A percentile compares a stretch with the other conserved stretches of the same genome.
These are phyloP conservation scores for Nyctibius grandis DNA, from an alignment of 2,797 vertebrate genomes.

Conservation along the genomic window DNA sequence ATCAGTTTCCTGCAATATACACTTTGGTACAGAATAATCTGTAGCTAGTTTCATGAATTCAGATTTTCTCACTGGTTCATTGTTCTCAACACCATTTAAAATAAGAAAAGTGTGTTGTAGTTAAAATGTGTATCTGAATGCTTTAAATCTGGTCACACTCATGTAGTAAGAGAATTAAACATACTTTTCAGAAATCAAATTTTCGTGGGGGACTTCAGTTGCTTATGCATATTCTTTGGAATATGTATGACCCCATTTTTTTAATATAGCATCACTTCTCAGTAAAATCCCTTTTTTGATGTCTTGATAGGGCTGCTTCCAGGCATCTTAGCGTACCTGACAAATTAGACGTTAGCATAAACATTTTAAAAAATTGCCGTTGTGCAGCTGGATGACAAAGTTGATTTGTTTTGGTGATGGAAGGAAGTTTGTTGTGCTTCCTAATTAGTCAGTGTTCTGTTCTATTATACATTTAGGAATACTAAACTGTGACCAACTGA, in stretches of 20 bases:
- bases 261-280: not conserved
- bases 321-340: not conserved
- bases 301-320: not conserved
- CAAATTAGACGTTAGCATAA: not conserved
- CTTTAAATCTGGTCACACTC: not conserved
- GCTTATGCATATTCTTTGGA: not conserved
- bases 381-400: not conserved
- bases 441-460: not conserved
- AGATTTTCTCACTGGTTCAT: not conserved
- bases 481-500: not conserved
- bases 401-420: not conserved
- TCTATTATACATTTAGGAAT: rapidly evolving
- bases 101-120: not conserved
- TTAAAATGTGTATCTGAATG: not conserved
- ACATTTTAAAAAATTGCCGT: not conserved
- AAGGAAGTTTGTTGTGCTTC: not conserved
- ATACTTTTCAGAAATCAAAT: not conserved
- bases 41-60: not conserved
- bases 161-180: not conserved
- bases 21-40: not conserved
- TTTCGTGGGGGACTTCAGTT: not conserved
- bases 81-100: not conserved
- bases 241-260: not conserved
- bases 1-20: not conserved
- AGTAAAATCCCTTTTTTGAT: not conserved